Percentiles rank a stretch among this genome's conserved stretches.
phyloP scores from a whole-genome alignment of 2,797 vertebrate species.

The Karalla daura region DNA sequence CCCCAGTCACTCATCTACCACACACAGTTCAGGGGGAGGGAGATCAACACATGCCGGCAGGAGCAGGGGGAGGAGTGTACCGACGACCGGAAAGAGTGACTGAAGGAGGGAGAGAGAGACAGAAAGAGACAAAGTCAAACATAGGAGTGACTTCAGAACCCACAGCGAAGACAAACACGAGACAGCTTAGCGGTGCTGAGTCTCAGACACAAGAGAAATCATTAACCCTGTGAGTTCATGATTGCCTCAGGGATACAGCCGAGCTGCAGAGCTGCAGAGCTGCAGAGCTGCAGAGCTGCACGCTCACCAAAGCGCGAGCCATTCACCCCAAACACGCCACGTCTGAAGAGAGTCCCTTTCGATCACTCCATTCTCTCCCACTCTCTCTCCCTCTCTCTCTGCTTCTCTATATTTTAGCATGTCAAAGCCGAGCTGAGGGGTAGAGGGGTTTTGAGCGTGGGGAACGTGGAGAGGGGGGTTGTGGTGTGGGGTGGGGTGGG shows the following conservation, averaged over 20 bases:
- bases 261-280: conserved; percentile 19
- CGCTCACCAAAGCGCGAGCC: conserved; percentile 9
- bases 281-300: conserved; percentile 24
- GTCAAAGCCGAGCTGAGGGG: conserved; percentile 56
- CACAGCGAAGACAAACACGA: conserved; percentile 67
- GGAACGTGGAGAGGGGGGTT: not conserved
- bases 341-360: conserved; percentile 38
- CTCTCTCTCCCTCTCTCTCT: conserved; percentile 28
- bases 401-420: conserved; percentile 64
- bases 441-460: conserved; percentile 14
- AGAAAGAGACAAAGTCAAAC: conserved; percentile 66
- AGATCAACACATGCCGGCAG: conserved; percentile 70
- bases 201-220: conserved; percentile 62
- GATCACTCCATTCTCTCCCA: conserved; percentile 40
- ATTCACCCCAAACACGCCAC: conserved; percentile 33
- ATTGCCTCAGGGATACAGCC: conserved; percentile 49
- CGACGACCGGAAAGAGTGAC: conserved; percentile 75
- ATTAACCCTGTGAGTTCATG: conserved; percentile 71
- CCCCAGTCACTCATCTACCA: conserved; percentile 55
- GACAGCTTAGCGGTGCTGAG: conserved; percentile 58
- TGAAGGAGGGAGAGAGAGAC: conserved; percentile 64
- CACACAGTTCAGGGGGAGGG: conserved; percentile 45
- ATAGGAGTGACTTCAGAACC: conserved; percentile 72
- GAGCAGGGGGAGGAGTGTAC: conserved; percentile 61
- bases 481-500: not conserved